Base-by-base conservation (phyloP, 2,888 invertebrate species). In the Andrena trimmerana region DNA sequence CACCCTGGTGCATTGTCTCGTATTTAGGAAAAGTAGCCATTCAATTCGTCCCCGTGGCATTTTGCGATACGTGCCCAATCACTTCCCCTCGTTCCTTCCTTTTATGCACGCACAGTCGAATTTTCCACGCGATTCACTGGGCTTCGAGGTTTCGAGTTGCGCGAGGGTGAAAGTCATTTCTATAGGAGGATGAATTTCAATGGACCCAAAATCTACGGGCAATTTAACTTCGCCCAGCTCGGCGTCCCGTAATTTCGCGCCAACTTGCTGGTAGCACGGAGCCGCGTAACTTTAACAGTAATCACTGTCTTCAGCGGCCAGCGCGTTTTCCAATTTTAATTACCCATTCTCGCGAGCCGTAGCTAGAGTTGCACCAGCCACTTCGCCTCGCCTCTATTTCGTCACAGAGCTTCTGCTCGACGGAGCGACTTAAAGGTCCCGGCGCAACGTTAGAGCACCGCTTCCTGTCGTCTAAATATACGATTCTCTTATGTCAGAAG, bases 381-480 rank as follows among this genome's bases (percentile, higher is more conserved):
- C 13, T 62, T 48, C 42, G 42, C 20, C 24, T 62, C 20, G 71
- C 24, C 57, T 78, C 42, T 29, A 36, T 79, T 73, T 63, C 65
- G 63, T 74, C 63, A 31, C 24, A 6, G n/a, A 52, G 59, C 27
- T 74, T 74, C 59, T 74, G 69, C 42, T 66, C 27, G 50, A 50
- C 27, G 50, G 24, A 57, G 57, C 65, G 68, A 54, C 65, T 81
- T 67, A 67, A 75, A 63, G 70, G 48, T 74, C 52, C 57, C 62
- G 36, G 63, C 20, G 69, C 69, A 66, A 29, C 57, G 78, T 78
- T 52, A 20, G 48, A 50, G 33, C 31, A 8, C n/a, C 68, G 54
- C 57, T 75, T 84, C 83, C 72, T 74, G 68, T 62, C 62, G 78
- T 81, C 87, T 85, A 87, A 87, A 85, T 85, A 87, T 85, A 87